Evolutionary conservation across 2,113 vertebrate genomes (phyloP).

Genomic region (Heliornis fulica): DNA sequence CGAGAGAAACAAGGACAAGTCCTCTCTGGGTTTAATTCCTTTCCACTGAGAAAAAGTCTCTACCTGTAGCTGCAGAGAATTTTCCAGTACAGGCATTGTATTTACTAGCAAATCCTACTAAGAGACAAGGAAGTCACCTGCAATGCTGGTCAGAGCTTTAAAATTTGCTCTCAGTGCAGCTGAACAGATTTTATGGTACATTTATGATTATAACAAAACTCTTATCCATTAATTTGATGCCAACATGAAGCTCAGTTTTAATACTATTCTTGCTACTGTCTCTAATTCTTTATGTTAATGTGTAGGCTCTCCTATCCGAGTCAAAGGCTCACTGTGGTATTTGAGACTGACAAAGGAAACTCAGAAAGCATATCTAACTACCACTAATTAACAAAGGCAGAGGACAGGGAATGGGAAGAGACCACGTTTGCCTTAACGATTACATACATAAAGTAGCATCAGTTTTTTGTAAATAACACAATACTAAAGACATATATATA

Average conservation of each 20-base stretch:
- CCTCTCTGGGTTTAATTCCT: neutral
- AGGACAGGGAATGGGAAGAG: neutral
- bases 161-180: neutral
- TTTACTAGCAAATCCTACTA: neutral
- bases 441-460: neutral
- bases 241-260: neutral
- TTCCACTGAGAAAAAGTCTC: neutral
- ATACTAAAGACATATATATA: neutral
- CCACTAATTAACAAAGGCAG: neutral
- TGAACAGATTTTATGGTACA: neutral
- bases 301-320: neutral
- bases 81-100: neutral
- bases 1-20: neutral
- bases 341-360: neutral
- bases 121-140: neutral
- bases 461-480: neutral
- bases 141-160: neutral
- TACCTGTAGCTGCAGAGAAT: neutral
- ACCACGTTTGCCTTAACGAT: neutral
- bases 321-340: neutral
- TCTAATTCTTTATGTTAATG: neutral
- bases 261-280: neutral
- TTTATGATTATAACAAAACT: neutral
- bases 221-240: neutral
- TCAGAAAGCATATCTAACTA: neutral